A percentile compares a stretch with the other conserved stretches of the same genome.
Conservation (phyloP, 2,888 invertebrate genomes). For the Emesis castigata region DNA sequence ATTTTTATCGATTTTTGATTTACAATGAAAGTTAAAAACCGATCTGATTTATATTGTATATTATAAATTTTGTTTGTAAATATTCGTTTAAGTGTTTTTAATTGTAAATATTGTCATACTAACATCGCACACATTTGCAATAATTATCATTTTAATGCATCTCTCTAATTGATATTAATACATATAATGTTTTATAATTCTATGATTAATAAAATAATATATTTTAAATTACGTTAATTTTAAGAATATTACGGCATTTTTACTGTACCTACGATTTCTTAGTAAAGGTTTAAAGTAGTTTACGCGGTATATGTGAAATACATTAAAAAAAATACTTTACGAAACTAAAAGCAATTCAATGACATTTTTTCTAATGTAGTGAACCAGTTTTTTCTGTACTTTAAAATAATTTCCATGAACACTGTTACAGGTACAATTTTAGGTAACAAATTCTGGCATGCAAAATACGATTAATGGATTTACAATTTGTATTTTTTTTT, state of each 20-base stretch:
- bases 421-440: not conserved
- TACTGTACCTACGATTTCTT: too few species aligned
- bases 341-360: not conserved
- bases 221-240: slow-evolving; percentile 62
- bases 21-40: slow-evolving; percentile 11
- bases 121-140: slow-evolving; percentile 71
- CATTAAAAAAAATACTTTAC: not conserved
- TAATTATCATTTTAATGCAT: not conserved
- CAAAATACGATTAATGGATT: too few species aligned
- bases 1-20: not conserved
- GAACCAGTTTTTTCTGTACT: not conserved
- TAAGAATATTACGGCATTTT: slow-evolving; percentile 18
- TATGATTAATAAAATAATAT: slow-evolving; percentile 77
- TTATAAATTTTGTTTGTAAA: slow-evolving; percentile 3
- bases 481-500: too few species aligned
- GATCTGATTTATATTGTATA: slow-evolving; percentile 30
- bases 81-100: slow-evolving; percentile 26
- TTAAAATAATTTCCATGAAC: not conserved
- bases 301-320: not conserved
- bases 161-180: slow-evolving; percentile 5
- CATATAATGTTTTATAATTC: slow-evolving; percentile 26
- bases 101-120: slow-evolving; percentile 82
- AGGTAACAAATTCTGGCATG: not conserved
- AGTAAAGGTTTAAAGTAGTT: not conserved
- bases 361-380: not conserved